These are phyloP conservation scores for Candoia aspera DNA, from an alignment of 2,113 vertebrate species.

Conservation along the genomic window DNA sequence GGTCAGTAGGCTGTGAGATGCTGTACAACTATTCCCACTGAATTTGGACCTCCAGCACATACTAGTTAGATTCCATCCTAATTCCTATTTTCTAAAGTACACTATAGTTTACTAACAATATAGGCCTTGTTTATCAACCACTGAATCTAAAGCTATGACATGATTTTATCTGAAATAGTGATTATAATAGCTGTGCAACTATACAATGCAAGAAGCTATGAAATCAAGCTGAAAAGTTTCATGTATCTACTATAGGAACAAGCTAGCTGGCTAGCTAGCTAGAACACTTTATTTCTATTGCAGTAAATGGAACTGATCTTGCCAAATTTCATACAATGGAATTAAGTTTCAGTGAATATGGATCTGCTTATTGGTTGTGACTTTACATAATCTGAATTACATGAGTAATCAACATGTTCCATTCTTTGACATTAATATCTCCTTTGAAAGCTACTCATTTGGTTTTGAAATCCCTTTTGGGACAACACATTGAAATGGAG, in stretches of 20 bases:
- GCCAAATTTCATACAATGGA: slow-evolving; percentile 8
- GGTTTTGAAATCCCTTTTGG: slow-evolving; percentile 46
- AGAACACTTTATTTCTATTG: neutral
- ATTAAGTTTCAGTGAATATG: slow-evolving; percentile 11
- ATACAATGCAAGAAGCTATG: neutral
- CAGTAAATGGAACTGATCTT: slow-evolving; percentile 20
- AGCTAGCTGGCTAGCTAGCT: too few species aligned
- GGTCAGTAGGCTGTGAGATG: too few species aligned
- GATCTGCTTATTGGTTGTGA: slow-evolving; percentile 7
- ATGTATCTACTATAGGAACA: neutral
- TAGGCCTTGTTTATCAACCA: neutral
- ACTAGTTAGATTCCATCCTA: neutral
- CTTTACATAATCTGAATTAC: slow-evolving; percentile 22
- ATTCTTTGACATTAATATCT: slow-evolving; percentile 28
- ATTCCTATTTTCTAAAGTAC: neutral
- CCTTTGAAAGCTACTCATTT: slow-evolving; percentile 42
- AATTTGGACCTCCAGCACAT: too few species aligned
- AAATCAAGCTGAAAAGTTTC: neutral
- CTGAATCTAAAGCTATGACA: neutral
- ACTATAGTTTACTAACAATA: neutral
- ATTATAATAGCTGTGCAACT: neutral
- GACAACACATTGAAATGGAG: slow-evolving; percentile 16
- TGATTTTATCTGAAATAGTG: neutral
- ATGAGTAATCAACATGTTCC: slow-evolving; percentile 8
- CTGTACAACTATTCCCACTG: too few species aligned